Conservation (phyloP, 2,113 vertebrate genomes). For the Halichoeres trimaculatus region DNA sequence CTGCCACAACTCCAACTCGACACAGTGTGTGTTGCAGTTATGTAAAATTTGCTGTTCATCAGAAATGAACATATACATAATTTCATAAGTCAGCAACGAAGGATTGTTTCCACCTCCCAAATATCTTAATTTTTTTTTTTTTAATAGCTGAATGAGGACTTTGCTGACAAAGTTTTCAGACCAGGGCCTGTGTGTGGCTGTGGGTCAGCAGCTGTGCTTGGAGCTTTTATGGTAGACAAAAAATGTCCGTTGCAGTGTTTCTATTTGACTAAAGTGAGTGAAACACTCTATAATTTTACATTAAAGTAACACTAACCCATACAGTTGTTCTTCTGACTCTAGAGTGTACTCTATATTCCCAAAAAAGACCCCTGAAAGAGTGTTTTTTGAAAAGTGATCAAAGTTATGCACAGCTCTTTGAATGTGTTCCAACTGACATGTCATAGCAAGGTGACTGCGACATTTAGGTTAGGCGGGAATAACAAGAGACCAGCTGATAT, state of each 20-base stretch:
- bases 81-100: neutral
- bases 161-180: conserved; percentile 29
- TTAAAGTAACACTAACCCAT: conserved; percentile 1
- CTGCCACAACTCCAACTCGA: conserved; percentile 5
- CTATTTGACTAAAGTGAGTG: conserved; percentile 59
- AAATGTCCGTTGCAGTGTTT: conserved; percentile 50
- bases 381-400: neutral
- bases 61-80: too few relatives aligned
- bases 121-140: conserved; percentile 18
- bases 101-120: neutral
- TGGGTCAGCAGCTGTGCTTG: conserved; percentile 68
- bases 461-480: conserved; percentile 4
- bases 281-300: conserved; percentile 21
- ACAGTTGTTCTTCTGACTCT: neutral
- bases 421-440: conserved; percentile 18
- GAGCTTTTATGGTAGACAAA: conserved; percentile 48
- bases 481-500: conserved; percentile 16
- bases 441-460: conserved; percentile 19
- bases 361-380: too few relatives aligned
- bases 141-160: conserved; percentile 15
- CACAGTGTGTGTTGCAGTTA: conserved; percentile 3
- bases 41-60: neutral
- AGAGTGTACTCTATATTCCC: too few relatives aligned
- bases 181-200: conserved; percentile 28
- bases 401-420: neutral